These are phyloP conservation scores for Lutjanus erythropterus DNA, from an alignment of 2,113 vertebrate genomes.

Conservation along the genomic window DNA sequence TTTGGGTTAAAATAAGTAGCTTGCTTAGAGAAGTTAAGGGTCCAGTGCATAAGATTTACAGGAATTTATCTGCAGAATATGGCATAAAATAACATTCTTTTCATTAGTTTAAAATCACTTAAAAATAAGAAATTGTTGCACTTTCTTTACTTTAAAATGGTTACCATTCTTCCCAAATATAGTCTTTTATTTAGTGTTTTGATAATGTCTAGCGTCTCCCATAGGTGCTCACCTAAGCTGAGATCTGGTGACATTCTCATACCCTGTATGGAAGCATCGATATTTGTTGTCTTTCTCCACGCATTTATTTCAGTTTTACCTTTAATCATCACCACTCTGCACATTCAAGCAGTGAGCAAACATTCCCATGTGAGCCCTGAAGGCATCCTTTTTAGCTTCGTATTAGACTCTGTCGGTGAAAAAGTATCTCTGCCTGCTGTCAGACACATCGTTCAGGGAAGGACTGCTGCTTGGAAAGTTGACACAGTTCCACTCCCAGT, in stretches of 20 bases:
- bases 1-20: too few species aligned
- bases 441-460: conserved; percentile 35
- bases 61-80: too few species aligned
- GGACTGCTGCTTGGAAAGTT: conserved; percentile 36
- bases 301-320: neutral
- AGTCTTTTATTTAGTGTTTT: neutral
- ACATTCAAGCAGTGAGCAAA: conserved; percentile 21
- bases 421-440: conserved; percentile 26
- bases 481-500: conserved; percentile 39
- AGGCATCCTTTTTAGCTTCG: conserved; percentile 38
- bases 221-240: neutral
- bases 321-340: conserved; percentile 34
- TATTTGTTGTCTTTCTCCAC: neutral
- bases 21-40: too few species aligned
- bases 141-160: too few species aligned
- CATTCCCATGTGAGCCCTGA: conserved; percentile 50
- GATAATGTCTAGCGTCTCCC: neutral
- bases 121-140: too few species aligned
- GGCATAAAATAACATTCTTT: too few species aligned
- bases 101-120: too few species aligned
- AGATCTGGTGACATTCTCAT: neutral
- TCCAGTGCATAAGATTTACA: too few species aligned
- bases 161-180: neutral
- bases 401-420: conserved; percentile 18
- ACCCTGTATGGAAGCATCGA: neutral